These are phyloP conservation scores for Coelopa pilipes DNA, from an alignment of 2,888 invertebrate genomes.

Conservation along the genomic window DNA sequence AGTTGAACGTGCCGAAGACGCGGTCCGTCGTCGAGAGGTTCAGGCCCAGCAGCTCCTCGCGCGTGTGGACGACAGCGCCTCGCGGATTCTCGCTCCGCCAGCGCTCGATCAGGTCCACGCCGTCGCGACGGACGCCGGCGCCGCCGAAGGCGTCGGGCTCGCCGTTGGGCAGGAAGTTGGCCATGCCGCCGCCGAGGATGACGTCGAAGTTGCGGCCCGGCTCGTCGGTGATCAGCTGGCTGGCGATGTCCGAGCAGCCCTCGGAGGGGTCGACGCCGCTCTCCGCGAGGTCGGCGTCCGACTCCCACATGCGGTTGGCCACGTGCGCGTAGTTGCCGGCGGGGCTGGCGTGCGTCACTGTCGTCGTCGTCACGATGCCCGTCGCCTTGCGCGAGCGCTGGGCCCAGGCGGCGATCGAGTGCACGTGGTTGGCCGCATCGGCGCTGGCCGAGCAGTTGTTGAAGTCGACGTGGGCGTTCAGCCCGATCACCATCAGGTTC, in stretches of 20 bases:
- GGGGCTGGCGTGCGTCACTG: conserved; percentile 84
- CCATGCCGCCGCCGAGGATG: conserved; percentile 80
- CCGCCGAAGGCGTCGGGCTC: conserved; percentile 66
- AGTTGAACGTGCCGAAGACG: conserved; percentile 70
- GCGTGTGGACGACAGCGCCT: conserved; percentile 72
- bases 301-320: conserved; percentile 78
- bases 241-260: conserved; percentile 77
- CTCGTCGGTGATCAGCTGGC: conserved; percentile 74
- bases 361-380: conserved; percentile 80
- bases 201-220: conserved; percentile 80
- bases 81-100: conserved; percentile 72
- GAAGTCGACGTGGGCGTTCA: conserved; percentile 75
- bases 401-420: conserved; percentile 77
- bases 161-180: conserved; percentile 73
- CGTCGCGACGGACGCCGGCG: conserved; percentile 72
- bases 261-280: conserved; percentile 38
- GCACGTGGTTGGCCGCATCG: conserved; percentile 71
- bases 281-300: conserved; percentile 69
- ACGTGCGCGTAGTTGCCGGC: conserved; percentile 73
- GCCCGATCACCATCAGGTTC: conserved; percentile 75
- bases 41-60: conserved; percentile 69
- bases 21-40: conserved; percentile 59
- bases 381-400: conserved; percentile 71
- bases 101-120: conserved; percentile 72
- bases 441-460: conserved; percentile 73